A percentile compares a stretch with the other conserved stretches of the same genome.
These are phyloP conservation scores for Aphaenogaster floridana DNA, from an alignment of 1,140 invertebrate genomes.

Conservation along the genomic window DNA sequence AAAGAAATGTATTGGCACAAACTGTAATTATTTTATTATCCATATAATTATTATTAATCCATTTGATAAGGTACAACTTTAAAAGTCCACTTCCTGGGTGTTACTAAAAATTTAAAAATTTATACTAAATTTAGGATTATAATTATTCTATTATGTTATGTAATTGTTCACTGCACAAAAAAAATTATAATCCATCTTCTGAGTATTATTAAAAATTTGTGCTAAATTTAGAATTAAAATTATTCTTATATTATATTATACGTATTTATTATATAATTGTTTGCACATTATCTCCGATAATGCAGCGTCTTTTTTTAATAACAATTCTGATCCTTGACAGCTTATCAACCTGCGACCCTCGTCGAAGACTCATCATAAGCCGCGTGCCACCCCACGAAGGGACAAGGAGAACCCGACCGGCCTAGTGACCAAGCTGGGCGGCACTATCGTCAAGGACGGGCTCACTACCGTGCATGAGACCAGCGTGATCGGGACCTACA, in stretches of 20 bases:
- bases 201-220: neutral
- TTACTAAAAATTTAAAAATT: neutral
- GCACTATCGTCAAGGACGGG: constrained; percentile 94
- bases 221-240: neutral
- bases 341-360: constrained; percentile 86
- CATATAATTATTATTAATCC: neutral
- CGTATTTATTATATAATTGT: neutral
- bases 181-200: neutral
- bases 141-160: neutral
- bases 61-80: neutral
- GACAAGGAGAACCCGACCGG: constrained; percentile 91
- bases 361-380: constrained; percentile 80
- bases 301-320: neutral
- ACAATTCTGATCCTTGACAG: constrained; percentile 66
- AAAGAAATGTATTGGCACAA: neutral
- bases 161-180: neutral
- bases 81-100: neutral
- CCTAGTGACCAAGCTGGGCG: constrained; percentile 93
- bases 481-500: constrained; percentile 95
- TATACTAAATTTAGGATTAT: neutral
- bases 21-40: neutral
- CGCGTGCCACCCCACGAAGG: constrained; percentile 83
- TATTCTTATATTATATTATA: neutral
- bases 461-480: constrained; percentile 95
- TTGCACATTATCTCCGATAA: neutral